Evolutionary conservation across 2,797 vertebrate genomes (phyloP), one percentile per base, ranked within the genome.

Genomic region (Lepilemur septentrionalis): DNA sequence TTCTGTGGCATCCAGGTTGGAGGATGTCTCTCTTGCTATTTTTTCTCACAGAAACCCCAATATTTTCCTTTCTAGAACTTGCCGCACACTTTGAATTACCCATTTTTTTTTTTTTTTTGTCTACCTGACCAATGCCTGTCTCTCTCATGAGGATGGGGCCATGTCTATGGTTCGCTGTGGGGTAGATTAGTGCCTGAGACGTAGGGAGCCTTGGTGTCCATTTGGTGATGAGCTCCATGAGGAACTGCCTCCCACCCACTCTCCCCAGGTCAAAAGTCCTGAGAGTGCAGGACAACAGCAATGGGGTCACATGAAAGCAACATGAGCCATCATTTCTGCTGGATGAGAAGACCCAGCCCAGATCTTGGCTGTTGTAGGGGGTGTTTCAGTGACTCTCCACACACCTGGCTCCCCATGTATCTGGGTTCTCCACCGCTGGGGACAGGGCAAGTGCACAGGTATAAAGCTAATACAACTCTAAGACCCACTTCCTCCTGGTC

Each of bases 371-470:
- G 10, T 61, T 84, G 22, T 17, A 4, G 78, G 48, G 63, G 30
- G 78, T 23, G 7, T 38, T 41, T 10, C 11, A 4, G 30, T 23
- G 30, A 7, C 4, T 63, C 15, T 89, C 76, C n/a, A 20, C 7
- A 57, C 11, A 17, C 28, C 6, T 11, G 8, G 52, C 11, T 59
- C 32, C 23, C 46, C 63, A 35, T 6, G 23, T 20, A 15, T 38
- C 9, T 0, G 0, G 43, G 15, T 6, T 25, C 10, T 48, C 25
- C 6, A 2, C 30, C 2, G 5, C 8, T 20, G 0, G 9, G 46
- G 43, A 38, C 1, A 1, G 46, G 48, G 7, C 65, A 84, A 17
- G 17, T 5, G 11, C 7, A 43, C 2, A 69, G 38, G 41, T 18
- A 8, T 30, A 85, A 89, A 83, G 59, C 59, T 15, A 79, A 43